Conservation (phyloP, 2,113 vertebrate species). For the Cygnus atratus region DNA sequence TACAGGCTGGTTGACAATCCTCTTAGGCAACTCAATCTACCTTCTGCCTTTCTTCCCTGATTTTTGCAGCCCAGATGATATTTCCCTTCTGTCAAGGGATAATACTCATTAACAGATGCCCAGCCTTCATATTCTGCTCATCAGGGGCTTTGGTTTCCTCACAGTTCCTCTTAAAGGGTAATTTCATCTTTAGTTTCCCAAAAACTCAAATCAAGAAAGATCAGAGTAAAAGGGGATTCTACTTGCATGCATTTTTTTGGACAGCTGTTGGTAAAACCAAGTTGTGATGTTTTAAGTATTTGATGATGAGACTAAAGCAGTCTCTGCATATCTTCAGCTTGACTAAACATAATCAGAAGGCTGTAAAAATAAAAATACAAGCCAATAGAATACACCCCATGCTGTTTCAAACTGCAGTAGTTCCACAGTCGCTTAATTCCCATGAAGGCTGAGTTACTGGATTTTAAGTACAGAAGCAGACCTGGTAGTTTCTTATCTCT, state of each 20-base stretch:
- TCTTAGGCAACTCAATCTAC: neutral
- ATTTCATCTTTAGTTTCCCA: neutral
- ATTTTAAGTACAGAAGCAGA: neutral
- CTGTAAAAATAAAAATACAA: neutral
- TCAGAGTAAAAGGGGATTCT: neutral
- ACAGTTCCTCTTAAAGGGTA: rapidly evolving
- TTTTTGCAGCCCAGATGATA: neutral
- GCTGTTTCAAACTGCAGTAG: neutral
- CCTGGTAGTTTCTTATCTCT: neutral
- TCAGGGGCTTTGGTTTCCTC: neutral
- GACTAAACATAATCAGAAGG: neutral
- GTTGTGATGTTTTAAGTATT: neutral
- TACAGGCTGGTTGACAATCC: neutral
- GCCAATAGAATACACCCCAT: neutral
- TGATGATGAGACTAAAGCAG: neutral
- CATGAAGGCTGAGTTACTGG: neutral
- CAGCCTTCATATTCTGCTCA: neutral
- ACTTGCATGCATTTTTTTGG: neutral
- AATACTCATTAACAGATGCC: rapidly evolving
- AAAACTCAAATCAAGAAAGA: neutral
- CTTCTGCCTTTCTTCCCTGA: neutral
- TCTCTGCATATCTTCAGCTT: neutral
- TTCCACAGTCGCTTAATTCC: neutral
- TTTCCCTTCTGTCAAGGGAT: neutral
- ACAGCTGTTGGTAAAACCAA: neutral